Base-by-base conservation (phyloP, 2,797 vertebrate genomes). In the Euphonia xanthogaster region DNA sequence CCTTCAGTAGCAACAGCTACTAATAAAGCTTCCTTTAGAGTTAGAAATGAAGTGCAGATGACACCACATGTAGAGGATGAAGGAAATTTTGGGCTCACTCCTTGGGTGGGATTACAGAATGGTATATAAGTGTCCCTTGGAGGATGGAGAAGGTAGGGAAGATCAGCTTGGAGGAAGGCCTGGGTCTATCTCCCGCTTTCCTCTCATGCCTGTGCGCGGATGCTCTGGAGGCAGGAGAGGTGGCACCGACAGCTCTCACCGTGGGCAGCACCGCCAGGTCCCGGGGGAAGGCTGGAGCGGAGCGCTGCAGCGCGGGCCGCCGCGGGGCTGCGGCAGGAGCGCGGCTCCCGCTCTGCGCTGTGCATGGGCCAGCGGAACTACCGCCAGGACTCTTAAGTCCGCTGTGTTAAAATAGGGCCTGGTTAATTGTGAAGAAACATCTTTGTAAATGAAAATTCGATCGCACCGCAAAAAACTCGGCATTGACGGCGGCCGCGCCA, bases 351-450 rank as follows among this genome's bases (percentile, higher is more conserved):
- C 24, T 3, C 55, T 13, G 84, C 51, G 2, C 2, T 0, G 23
- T 0, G 3, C 9, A 1, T 0, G 3, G 1, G 30, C 9, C 51
- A 28, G 25, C 57, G 9, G 2, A 11, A 15, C 27, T 17, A 10
- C 8, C 14, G 51, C 19, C 11, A 13, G 54, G 12, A 27, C 19
- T 7, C 28, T 7, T 3, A 3, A 25, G 2, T 3, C 21, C 7
- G 9, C 42, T 50, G 0, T 5, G 39, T 39, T 16, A 55, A n/a
- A 70, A 50, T 0, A 37, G 28, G 16, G 9, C 28, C 20, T 8
- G 39, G 24, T 63, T 61, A 12, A 25, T 1, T 10, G n/a, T 3
- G 14, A 67, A 37, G 22, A 35, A 58, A 2, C 1, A 3, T 11
- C 23, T 48, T 2, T 4, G 45, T 21, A 33, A 75, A 51, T 2